Evolutionary conservation across 2,113 vertebrate genomes (phyloP).

Genomic region (Turnix velox): DNA sequence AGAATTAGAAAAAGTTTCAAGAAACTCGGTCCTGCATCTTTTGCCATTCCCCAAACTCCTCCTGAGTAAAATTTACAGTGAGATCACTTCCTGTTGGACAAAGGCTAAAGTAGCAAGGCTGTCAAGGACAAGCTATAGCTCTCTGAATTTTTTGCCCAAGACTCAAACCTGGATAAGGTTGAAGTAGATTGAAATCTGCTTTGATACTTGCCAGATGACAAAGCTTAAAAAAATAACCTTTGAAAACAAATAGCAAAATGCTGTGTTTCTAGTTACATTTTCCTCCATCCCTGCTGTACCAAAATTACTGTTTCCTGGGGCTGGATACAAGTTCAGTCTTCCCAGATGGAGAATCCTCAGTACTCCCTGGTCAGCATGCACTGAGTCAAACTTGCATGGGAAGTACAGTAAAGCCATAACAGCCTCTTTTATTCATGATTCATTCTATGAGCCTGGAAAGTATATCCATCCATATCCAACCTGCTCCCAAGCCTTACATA

Average conservation of each 20-base stretch:
- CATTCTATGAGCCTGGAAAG: background rate
- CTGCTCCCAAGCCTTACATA: background rate
- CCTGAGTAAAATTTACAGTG: background rate
- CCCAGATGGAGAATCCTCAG: background rate
- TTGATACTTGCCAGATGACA: background rate
- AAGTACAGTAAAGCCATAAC: background rate
- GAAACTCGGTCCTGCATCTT: background rate
- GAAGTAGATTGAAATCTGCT: background rate
- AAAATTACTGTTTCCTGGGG: background rate
- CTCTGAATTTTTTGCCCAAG: background rate
- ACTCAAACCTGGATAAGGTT: background rate
- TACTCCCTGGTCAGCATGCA: background rate
- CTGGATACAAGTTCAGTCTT: background rate
- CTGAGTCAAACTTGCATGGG: background rate
- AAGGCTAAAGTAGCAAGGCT: background rate
- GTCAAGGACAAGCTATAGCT: background rate
- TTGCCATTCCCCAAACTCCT: background rate
- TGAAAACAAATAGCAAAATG: background rate
- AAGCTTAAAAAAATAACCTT: background rate
- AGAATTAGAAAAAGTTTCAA: background rate
- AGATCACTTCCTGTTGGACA: background rate
- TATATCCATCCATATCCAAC: fast-evolving
- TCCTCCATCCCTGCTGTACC: background rate
- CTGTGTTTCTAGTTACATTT: fast-evolving
- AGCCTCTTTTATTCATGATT: background rate